phyloP scores from a whole-genome alignment of 2,888 invertebrate genomes.

The Drosophila neutralis region DNA sequence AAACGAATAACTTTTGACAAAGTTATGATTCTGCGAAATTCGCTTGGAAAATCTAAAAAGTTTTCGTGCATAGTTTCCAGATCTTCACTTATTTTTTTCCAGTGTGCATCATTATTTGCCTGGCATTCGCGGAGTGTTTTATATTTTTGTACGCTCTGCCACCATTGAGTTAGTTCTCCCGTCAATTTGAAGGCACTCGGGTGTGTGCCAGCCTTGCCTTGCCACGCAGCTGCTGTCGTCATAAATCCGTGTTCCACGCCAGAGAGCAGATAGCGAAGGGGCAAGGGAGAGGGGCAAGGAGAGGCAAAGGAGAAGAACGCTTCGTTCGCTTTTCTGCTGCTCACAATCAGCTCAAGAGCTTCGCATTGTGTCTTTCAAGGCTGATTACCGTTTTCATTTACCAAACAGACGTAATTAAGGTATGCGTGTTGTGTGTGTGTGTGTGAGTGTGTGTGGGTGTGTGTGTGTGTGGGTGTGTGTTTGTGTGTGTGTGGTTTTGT shows the following conservation, averaged over 20 bases:
- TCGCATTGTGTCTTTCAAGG: constrained; percentile 76
- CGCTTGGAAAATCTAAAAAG: not conserved
- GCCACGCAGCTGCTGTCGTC: constrained; percentile 69
- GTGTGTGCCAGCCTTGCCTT: constrained; percentile 36
- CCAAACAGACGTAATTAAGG: constrained; percentile 80
- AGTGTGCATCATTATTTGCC: not conserved
- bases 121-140: constrained; percentile 4
- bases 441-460: constrained; percentile 17
- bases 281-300: not conserved
- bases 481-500: constrained; percentile 17
- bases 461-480: constrained; percentile 22
- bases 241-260: constrained; percentile 62
- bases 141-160: constrained; percentile 8
- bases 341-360: constrained; percentile 56
- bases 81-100: not conserved
- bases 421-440: constrained; percentile 56
- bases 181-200: constrained; percentile 11
- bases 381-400: constrained; percentile 80
- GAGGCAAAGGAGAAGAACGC: not conserved
- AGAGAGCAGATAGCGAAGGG: not conserved
- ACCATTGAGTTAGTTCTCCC: not conserved
- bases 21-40: not conserved
- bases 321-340: constrained; percentile 36
- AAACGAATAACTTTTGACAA: not conserved
- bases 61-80: not conserved